Conservation (phyloP, 2,113 vertebrate species). For the Hylia prasina region DNA sequence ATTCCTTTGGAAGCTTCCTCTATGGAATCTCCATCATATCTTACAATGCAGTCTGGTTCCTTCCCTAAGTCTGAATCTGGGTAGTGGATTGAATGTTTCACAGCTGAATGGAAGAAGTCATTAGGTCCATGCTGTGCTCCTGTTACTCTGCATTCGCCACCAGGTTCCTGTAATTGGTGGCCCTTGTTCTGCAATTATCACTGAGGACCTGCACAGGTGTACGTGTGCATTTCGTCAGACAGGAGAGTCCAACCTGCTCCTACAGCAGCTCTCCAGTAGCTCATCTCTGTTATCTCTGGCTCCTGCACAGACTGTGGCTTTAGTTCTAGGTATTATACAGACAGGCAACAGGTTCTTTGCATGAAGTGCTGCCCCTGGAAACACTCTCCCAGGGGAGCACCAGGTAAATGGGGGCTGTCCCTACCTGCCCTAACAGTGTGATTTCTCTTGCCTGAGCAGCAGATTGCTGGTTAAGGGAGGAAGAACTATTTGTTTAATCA, state of each 20-base stretch:
- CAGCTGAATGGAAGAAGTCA: neutral
- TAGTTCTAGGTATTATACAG: neutral
- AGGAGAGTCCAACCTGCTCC: neutral
- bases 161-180: neutral
- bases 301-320: neutral
- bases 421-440: neutral
- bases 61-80: neutral
- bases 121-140: neutral
- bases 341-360: neutral
- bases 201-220: neutral
- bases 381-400: neutral
- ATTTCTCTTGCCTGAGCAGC: neutral
- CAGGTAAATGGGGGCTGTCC: neutral
- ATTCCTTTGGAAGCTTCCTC: neutral
- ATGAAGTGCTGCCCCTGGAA: neutral
- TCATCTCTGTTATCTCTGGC: neutral
- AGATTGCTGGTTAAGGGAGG: neutral
- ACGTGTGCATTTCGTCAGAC: neutral
- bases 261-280: neutral
- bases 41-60: neutral
- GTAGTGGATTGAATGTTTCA: neutral
- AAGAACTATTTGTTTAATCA: neutral
- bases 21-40: neutral
- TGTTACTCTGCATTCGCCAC: neutral
- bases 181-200: neutral